phyloP scores from a whole-genome alignment of 2,797 vertebrate genomes.

The Enteromius fasciolatus region DNA sequence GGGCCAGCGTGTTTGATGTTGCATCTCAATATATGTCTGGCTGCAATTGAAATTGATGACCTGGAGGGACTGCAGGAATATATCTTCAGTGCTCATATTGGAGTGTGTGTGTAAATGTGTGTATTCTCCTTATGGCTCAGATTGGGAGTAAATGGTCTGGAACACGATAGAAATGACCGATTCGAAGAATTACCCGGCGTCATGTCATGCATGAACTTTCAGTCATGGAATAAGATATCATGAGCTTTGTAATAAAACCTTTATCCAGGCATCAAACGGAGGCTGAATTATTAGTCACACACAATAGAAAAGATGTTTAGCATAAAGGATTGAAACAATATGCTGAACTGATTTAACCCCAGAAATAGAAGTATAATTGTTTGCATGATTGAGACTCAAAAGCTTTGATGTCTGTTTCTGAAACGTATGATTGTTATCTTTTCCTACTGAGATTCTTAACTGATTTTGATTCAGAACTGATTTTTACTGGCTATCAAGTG shows the following conservation, averaged over 20 bases:
- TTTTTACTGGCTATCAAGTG: not conserved
- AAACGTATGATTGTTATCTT: slow-evolving; percentile 6
- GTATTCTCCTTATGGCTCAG: slow-evolving; percentile 40
- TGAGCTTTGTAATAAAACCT: slow-evolving; percentile 15
- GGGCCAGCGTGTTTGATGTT: slow-evolving; percentile 41
- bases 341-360: not conserved
- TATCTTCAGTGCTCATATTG: slow-evolving; percentile 3
- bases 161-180: slow-evolving; percentile 28
- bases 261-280: slow-evolving; percentile 25
- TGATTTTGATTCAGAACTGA: not conserved
- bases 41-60: slow-evolving; percentile 35
- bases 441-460: slow-evolving; percentile 9
- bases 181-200: slow-evolving; percentile 29
- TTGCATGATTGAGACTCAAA: slow-evolving; percentile 7
- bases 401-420: slow-evolving; percentile 1
- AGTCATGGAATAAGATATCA: slow-evolving; percentile 46
- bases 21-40: slow-evolving; percentile 17
- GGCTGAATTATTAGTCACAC: not conserved
- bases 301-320: not conserved
- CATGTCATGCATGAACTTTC: slow-evolving; percentile 37
- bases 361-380: not conserved
- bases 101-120: slow-evolving; percentile 21
- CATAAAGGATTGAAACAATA: slow-evolving; percentile 2
- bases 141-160: slow-evolving; percentile 37
- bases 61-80: slow-evolving; percentile 25